Evolutionary conservation across 2,113 vertebrate species (phyloP).

Genomic region (Tonatia bakeri): DNA sequence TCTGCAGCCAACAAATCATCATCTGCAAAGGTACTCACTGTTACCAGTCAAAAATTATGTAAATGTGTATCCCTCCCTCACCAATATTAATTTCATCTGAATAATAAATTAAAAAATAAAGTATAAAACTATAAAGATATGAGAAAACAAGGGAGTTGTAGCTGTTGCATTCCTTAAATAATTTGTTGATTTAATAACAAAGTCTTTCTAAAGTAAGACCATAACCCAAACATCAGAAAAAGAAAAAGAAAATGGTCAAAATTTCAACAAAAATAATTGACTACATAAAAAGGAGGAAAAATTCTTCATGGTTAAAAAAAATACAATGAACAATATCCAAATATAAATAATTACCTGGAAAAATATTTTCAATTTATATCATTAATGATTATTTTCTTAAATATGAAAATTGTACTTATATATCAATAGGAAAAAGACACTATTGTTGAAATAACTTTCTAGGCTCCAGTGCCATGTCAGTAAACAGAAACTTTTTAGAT

Average conservation of each 20-base stretch:
- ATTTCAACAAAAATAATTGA: neutral
- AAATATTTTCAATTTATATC: neutral
- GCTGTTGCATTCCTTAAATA: neutral
- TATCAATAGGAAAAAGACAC: neutral
- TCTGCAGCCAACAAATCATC: neutral
- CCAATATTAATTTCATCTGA: neutral
- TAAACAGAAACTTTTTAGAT: neutral
- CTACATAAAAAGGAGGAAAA: neutral
- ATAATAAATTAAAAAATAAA: neutral
- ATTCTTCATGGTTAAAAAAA: neutral
- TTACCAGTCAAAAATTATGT: neutral
- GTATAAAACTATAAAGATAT: neutral
- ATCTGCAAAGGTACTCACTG: neutral
- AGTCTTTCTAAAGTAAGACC: neutral
- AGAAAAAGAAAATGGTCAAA: neutral
- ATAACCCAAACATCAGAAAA: neutral
- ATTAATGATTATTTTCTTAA: neutral
- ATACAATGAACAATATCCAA: neutral
- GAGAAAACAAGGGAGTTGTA: neutral
- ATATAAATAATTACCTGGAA: neutral
- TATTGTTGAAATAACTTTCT: neutral
- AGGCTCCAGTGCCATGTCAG: too few relatives aligned
- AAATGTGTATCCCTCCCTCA: neutral
- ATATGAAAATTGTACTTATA: neutral
- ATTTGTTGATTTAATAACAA: neutral